These are phyloP conservation scores for Henicopernis longicauda DNA, from an alignment of 2,113 vertebrate genomes.

Conservation along the genomic window DNA sequence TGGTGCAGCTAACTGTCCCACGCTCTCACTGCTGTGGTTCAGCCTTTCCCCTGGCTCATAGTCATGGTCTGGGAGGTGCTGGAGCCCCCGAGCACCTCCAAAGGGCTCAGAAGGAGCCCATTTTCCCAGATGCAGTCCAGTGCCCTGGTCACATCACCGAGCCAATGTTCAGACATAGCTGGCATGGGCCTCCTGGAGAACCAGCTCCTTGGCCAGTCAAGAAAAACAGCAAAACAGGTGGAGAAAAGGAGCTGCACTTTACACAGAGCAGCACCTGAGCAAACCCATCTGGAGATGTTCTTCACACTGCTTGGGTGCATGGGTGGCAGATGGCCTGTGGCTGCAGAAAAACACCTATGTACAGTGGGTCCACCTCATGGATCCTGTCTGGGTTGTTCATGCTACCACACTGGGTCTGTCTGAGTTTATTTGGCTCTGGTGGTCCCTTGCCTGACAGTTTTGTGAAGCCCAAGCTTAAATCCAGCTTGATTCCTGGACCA, in stretches of 20 bases:
- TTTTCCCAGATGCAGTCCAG: not conserved
- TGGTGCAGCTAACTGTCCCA: not conserved
- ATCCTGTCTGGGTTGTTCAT: not conserved
- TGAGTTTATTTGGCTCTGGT: not conserved
- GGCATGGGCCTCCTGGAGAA: not conserved
- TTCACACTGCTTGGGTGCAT: not conserved
- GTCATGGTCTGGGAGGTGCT: not conserved
- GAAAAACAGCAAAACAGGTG: rapidly evolving
- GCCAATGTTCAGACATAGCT: rapidly evolving
- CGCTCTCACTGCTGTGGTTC: rapidly evolving
- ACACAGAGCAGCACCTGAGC: not conserved
- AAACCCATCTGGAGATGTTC: not conserved
- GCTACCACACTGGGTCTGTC: not conserved
- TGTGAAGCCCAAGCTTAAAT: not conserved
- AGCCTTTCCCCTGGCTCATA: not conserved
- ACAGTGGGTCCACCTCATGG: not conserved
- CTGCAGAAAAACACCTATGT: not conserved
- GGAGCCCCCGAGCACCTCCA: not conserved
- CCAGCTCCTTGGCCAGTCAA: rapidly evolving
- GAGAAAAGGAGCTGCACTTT: not conserved
- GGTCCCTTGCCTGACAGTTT: not conserved
- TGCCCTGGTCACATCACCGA: not conserved
- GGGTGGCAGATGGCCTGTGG: not conserved
- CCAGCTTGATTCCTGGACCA: not conserved
- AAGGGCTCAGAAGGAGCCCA: not conserved